phyloP scores from a whole-genome alignment of 1,140 invertebrate species.

The Chrysoperla carnea region DNA sequence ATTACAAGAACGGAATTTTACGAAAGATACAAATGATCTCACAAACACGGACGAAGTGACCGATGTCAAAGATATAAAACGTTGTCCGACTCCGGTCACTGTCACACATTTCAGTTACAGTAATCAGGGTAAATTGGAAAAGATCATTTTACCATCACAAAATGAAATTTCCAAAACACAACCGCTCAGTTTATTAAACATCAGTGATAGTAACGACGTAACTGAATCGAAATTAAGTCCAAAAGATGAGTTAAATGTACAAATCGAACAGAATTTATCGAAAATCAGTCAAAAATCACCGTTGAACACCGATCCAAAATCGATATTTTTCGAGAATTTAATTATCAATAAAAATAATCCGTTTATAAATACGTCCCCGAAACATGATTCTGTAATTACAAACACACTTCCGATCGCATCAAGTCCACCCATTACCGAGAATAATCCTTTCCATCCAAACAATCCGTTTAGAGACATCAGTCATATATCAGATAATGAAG shows the following conservation, averaged over 20 bases:
- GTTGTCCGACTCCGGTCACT: slow-evolving; percentile 27
- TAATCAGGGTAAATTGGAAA: slow-evolving; percentile 27
- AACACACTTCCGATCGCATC: no score
- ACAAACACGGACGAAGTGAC: no score
- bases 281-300: not conserved
- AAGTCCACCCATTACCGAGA: slow-evolving; percentile 13
- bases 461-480: slow-evolving; percentile 17
- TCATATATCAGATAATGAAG: no score
- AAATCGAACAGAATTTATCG: slow-evolving; percentile 7
- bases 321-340: slow-evolving; percentile 3
- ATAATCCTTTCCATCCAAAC: slow-evolving; percentile 33
- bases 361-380: slow-evolving; percentile 1
- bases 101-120: slow-evolving; percentile 34
- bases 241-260: slow-evolving; percentile 6
- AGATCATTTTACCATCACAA: slow-evolving; percentile 7
- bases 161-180: not conserved
- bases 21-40: slow-evolving; percentile 1
- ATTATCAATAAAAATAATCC: not conserved
- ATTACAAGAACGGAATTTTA: slow-evolving; percentile 28
- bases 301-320: slow-evolving; percentile 8
- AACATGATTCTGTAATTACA: no score
- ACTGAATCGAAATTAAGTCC: not conserved
- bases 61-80: slow-evolving; percentile 8
- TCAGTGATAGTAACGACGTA: not conserved
- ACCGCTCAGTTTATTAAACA: slow-evolving; percentile 8